Conservation (phyloP, 2,113 vertebrate genomes). For the Bufo bufo region DNA sequence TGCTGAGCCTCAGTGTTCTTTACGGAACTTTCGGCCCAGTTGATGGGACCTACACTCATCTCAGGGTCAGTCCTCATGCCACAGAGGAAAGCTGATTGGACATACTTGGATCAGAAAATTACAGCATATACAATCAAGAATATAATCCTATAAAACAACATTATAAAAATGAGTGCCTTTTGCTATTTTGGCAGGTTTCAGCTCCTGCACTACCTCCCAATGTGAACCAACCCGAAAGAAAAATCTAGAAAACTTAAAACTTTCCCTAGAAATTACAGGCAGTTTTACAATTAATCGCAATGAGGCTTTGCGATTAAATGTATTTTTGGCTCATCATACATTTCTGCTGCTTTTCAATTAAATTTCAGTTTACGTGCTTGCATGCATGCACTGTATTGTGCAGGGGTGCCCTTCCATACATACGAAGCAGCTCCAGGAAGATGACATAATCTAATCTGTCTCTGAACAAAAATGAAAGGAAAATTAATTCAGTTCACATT, state of each 20-base stretch:
- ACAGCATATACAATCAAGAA: no score
- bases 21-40: no score
- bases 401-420: not conserved
- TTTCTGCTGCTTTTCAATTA: not conserved
- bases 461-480: constrained; percentile 17
- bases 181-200: not conserved
- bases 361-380: not conserved
- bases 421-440: constrained; percentile 9
- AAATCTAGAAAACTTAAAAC: not conserved
- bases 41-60: no score
- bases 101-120: no score
- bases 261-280: not conserved
- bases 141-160: no score
- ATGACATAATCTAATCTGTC: constrained; percentile 36
- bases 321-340: not conserved
- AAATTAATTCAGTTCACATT: constrained; percentile 23
- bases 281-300: not conserved
- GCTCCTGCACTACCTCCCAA: not conserved
- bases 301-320: not conserved
- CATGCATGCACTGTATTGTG: not conserved
- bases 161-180: no score
- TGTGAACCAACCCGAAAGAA: not conserved
- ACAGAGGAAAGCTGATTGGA: no score
- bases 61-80: no score
- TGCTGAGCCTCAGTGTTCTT: no score